phyloP scores from a whole-genome alignment of 2,888 invertebrate species.

The Protonemura montana region DNA sequence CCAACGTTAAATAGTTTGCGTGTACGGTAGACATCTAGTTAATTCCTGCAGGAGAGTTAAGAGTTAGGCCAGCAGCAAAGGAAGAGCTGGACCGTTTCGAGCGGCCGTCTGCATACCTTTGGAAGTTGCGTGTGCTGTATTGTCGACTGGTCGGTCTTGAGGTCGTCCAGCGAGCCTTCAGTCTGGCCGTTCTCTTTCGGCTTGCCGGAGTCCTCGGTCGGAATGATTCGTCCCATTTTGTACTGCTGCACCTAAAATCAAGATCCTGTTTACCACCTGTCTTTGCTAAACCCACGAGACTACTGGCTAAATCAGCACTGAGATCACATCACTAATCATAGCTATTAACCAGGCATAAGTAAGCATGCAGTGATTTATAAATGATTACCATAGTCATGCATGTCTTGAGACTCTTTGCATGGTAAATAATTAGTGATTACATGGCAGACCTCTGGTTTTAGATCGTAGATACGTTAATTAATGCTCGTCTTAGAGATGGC shows the following conservation, averaged over 20 bases:
- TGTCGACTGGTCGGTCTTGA: slow-evolving; percentile 59
- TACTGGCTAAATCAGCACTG: too few relatives aligned
- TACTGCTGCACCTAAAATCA: slow-evolving; percentile 78
- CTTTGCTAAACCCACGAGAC: too few relatives aligned
- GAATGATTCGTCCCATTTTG: slow-evolving; percentile 71
- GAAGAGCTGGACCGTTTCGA: too few relatives aligned
- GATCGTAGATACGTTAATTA: background rate
- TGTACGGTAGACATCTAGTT: background rate
- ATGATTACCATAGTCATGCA: background rate
- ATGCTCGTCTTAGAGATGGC: background rate
- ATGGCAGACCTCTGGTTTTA: background rate
- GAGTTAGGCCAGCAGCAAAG: too few relatives aligned
- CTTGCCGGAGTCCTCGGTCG: slow-evolving; percentile 58
- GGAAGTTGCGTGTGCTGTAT: slow-evolving; percentile 49
- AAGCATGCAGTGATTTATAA: background rate
- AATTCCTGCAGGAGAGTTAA: background rate
- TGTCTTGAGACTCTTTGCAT: background rate
- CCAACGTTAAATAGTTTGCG: background rate
- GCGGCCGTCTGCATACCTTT: slow-evolving; percentile 65
- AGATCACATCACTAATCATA: too few relatives aligned
- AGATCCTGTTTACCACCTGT: slow-evolving; percentile 27
- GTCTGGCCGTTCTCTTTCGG: slow-evolving; percentile 84
- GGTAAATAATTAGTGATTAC: background rate
- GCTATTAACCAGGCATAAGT: too few relatives aligned
- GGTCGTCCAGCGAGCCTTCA: slow-evolving; percentile 67